Conservation (phyloP, 2,113 vertebrate species). For the Tangachromis dhanisi region DNA sequence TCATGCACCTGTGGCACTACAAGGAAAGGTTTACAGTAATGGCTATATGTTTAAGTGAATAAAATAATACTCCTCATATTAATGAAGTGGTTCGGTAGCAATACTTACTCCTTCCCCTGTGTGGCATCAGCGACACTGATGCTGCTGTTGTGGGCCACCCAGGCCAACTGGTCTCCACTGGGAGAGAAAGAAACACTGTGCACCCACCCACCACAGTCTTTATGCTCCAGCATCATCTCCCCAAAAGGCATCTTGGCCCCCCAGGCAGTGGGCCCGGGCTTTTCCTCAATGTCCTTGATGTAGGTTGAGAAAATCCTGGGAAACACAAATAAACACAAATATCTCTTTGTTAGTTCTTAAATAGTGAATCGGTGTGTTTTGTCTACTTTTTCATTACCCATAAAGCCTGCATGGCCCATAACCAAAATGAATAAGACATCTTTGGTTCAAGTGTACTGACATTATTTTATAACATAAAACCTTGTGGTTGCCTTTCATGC, state of each 20-base stretch:
- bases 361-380: not conserved
- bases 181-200: slow-evolving; percentile 75
- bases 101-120: slow-evolving; percentile 71
- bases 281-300: slow-evolving; percentile 81
- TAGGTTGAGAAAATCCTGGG: slow-evolving; percentile 74
- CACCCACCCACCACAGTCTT: slow-evolving; percentile 79
- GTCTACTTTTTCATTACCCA: not conserved
- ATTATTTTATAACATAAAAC: not conserved
- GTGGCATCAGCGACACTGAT: slow-evolving; percentile 67
- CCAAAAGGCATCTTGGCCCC: slow-evolving; percentile 79
- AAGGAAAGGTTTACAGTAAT: not conserved
- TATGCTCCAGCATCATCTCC: slow-evolving; percentile 72
- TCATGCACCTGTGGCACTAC: not conserved
- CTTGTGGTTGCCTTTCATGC: not conserved
- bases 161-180: slow-evolving; percentile 70
- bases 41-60: not conserved
- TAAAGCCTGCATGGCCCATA: not conserved
- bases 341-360: not conserved
- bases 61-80: not conserved
- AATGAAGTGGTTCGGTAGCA: not conserved
- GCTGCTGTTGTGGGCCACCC: slow-evolving; percentile 77
- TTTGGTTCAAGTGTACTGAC: not conserved
- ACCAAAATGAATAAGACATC: not conserved
- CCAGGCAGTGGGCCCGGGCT: slow-evolving; percentile 76
- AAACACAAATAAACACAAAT: not conserved